phyloP scores from a whole-genome alignment of 1,140 invertebrate species.

The Drosophila takahashii region DNA sequence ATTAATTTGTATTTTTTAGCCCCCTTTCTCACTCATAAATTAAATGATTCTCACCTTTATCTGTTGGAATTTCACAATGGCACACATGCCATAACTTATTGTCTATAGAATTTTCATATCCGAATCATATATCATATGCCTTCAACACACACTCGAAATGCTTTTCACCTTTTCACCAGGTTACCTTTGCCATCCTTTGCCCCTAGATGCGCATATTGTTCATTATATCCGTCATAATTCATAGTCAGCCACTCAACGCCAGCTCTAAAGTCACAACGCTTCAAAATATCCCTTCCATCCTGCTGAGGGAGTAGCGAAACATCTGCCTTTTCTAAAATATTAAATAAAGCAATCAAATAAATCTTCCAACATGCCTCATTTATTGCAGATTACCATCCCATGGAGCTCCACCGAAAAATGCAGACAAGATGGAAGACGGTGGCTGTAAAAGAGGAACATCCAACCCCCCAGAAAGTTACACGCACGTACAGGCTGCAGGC shows the following conservation, averaged over 20 bases:
- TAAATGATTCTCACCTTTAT: conserved; percentile 13
- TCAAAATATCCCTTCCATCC: neutral
- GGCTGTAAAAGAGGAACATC: neutral
- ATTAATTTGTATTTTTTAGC: neutral
- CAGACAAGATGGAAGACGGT: conserved; percentile 13
- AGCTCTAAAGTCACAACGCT: conserved; percentile 41
- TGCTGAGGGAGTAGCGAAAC: conserved; percentile 44
- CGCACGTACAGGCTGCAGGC: conserved; percentile 44
- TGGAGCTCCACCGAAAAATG: conserved; percentile 39
- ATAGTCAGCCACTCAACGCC: conserved; percentile 62
- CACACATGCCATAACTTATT: conserved; percentile 48
- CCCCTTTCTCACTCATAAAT: conserved; percentile 13
- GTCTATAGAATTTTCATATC: conserved; percentile 20
- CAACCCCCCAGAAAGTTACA: conserved; percentile 13
- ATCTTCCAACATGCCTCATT: conserved; percentile 84
- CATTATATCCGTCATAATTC: conserved; percentile 77
- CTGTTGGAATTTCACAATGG: conserved; percentile 1
- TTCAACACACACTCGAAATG: conserved; percentile 31
- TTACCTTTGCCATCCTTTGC: conserved; percentile 28
- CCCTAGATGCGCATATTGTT: conserved; percentile 43
- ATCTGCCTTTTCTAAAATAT: conserved; percentile 81
- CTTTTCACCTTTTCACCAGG: conserved; percentile 26
- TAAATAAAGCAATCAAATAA: conserved; percentile 84
- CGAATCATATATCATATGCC: conserved; percentile 37
- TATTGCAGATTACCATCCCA: conserved; percentile 82